A percentile compares a stretch with the other conserved stretches of the same genome.
phyloP scores from a whole-genome alignment of 2,797 vertebrate genomes.

The Sitta carolinensis region DNA sequence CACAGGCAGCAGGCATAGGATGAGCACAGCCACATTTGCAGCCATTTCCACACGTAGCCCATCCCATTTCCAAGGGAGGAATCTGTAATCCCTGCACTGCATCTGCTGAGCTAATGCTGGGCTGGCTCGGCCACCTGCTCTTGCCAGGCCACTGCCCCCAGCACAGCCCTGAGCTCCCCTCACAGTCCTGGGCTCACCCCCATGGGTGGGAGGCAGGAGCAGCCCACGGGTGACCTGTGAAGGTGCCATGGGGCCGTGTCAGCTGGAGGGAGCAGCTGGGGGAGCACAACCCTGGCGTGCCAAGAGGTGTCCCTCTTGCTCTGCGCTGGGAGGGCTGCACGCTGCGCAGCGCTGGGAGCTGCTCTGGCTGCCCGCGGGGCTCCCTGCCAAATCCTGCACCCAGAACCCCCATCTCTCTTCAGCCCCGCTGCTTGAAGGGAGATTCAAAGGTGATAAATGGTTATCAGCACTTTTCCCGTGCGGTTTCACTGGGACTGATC shows the following conservation, averaged over 20 bases:
- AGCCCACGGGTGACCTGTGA: neutral
- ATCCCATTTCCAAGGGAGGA: neutral
- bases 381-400: neutral
- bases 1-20: fast-evolving
- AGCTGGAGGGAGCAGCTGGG: neutral
- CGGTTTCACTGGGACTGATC: neutral
- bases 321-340: neutral
- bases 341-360: fast-evolving
- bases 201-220: fast-evolving
- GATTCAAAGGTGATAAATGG: neutral
- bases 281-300: neutral
- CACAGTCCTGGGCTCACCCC: fast-evolving
- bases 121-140: neutral
- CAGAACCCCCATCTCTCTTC: fast-evolving
- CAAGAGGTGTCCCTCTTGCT: constrained; percentile 41
- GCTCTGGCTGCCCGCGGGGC: neutral
- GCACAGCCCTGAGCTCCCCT: neutral
- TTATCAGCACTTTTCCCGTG: neutral
- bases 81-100: neutral
- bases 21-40: neutral
- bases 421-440: fast-evolving
- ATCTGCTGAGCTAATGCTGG: neutral
- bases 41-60: neutral
- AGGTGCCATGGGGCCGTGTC: fast-evolving
- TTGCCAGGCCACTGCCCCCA: neutral